These are phyloP conservation scores for Uloborus diversus DNA, from an alignment of 1,140 invertebrate genomes.

Conservation along the genomic window DNA sequence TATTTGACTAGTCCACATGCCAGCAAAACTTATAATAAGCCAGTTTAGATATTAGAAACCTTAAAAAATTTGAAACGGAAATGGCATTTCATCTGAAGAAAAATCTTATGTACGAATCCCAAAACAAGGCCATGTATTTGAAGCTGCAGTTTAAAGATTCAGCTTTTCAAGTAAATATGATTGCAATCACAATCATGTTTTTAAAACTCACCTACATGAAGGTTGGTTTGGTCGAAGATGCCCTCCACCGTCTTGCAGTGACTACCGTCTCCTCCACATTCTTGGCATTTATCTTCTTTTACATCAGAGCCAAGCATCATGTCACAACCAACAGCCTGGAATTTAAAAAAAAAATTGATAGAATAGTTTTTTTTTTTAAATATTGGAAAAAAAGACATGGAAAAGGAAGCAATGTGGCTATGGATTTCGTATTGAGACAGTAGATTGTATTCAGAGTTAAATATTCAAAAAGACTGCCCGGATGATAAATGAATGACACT, in stretches of 20 bases:
- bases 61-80: no score
- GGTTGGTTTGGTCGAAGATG: constrained; percentile 78
- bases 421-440: no score
- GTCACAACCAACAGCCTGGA: constrained; percentile 92
- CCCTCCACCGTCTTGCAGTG: constrained; percentile 74
- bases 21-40: background rate
- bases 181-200: background rate
- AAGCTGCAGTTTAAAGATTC: background rate
- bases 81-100: no score
- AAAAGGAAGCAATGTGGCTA: no score
- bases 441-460: no score
- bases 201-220: constrained; percentile 74
- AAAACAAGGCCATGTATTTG: no score
- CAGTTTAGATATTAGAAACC: no score
- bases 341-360: background rate
- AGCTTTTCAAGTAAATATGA: background rate
- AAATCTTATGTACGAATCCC: no score
- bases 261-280: constrained; percentile 87
- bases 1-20: no score
- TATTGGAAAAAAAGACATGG: background rate
- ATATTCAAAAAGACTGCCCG: no score
- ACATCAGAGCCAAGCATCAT: constrained; percentile 88
- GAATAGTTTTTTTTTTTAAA: no score
- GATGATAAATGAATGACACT: no score
- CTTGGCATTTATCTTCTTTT: constrained; percentile 89